Evolutionary conservation across 2,113 vertebrate genomes (phyloP).

Genomic region (Octodon degus): DNA sequence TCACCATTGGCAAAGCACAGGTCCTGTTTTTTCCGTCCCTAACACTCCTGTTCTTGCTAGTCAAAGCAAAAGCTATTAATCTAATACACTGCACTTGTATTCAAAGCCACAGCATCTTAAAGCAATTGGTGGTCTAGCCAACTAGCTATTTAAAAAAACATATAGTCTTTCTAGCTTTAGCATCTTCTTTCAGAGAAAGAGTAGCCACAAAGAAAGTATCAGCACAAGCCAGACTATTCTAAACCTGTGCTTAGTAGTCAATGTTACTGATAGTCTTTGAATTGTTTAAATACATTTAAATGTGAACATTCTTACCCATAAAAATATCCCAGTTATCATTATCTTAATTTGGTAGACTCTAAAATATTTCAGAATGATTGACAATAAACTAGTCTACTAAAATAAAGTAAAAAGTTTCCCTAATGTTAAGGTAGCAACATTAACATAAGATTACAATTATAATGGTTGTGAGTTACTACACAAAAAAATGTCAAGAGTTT

Average conservation of each 20-base stretch:
- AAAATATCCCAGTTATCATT: neutral
- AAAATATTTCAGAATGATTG: conserved; percentile 15
- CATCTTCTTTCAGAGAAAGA: neutral
- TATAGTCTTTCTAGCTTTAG: conserved; percentile 54
- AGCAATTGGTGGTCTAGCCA: conserved; percentile 61
- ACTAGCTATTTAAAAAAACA: conserved; percentile 69
- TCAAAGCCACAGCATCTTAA: conserved; percentile 62
- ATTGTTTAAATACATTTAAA: conserved; percentile 41
- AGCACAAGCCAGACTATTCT: conserved; percentile 38
- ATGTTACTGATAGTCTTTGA: conserved; percentile 32
- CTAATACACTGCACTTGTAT: conserved; percentile 50
- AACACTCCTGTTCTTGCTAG: conserved; percentile 62
- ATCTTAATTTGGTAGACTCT: neutral
- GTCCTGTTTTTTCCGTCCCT: conserved; percentile 63
- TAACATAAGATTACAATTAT: neutral
- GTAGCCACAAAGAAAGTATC: conserved; percentile 54
- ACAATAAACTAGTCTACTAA: conserved; percentile 31
- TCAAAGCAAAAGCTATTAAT: conserved; percentile 63
- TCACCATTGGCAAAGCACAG: conserved; percentile 43
- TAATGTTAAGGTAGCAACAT: neutral
- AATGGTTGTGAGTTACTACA: neutral
- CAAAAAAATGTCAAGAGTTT: neutral
- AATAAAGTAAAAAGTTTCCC: neutral
- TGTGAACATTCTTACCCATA: neutral
- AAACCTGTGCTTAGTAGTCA: conserved; percentile 15